Evolutionary conservation across 2,797 vertebrate genomes (phyloP).

Genomic region (Notamacropus eugenii): DNA sequence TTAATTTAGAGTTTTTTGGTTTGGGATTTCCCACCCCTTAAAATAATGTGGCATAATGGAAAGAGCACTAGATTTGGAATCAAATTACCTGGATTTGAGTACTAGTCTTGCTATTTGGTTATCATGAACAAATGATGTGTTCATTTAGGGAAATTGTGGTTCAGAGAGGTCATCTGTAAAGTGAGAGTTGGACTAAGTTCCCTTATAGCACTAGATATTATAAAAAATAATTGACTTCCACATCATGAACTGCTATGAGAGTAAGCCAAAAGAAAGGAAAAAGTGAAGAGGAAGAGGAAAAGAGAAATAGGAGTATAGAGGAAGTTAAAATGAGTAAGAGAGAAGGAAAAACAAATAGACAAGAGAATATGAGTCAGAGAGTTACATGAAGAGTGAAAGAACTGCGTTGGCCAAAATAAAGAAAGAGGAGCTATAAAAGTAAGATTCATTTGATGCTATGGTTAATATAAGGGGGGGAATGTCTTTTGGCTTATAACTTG

Average conservation of each 20-base stretch:
- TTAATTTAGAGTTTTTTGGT: not conserved
- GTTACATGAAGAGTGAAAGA: not conserved
- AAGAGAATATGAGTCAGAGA: not conserved
- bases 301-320: not conserved
- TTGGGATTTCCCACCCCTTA: not conserved
- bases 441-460: not conserved
- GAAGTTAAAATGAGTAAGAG: not conserved
- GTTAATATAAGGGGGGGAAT: not conserved
- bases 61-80: not conserved
- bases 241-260: not conserved
- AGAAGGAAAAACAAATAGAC: not conserved
- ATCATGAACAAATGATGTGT: not conserved
- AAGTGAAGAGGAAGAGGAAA: not conserved
- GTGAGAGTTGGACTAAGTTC: not conserved
- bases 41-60: not conserved
- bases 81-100: not conserved
- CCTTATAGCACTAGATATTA: not conserved
- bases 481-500: not conserved
- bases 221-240: not conserved
- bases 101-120: not conserved
- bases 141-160: not conserved
- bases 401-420: not conserved
- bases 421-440: not conserved
- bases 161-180: not conserved
- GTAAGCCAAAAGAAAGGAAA: not conserved